These are phyloP conservation scores for Formica selysi DNA, from an alignment of 1,140 invertebrate species.

Conservation along the genomic window DNA sequence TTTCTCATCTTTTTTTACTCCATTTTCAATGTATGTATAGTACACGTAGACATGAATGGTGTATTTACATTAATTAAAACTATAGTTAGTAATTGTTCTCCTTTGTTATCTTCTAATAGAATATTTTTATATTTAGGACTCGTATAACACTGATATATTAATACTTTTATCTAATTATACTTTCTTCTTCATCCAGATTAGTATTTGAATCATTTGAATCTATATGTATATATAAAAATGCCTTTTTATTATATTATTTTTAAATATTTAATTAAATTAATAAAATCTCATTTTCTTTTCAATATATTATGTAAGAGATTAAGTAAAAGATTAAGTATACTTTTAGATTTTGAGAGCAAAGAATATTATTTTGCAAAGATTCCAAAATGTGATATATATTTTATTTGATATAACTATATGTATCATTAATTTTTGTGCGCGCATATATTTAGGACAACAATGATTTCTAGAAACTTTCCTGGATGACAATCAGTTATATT, in stretches of 20 bases:
- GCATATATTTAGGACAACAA: not conserved
- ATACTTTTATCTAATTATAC: not conserved
- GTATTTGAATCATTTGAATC: not conserved
- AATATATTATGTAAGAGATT: not conserved
- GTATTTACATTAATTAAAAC: not conserved
- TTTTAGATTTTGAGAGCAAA: not conserved
- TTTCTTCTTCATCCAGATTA: not conserved
- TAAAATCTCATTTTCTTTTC: not conserved
- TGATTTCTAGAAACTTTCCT: not conserved
- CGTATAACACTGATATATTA: not conserved
- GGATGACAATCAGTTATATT: slow-evolving; percentile 21
- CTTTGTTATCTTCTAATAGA: not conserved
- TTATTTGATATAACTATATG: not conserved
- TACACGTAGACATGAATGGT: too few relatives aligned
- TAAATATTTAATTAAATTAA: slow-evolving; percentile 1
- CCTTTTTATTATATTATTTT: too few relatives aligned
- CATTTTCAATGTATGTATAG: too few relatives aligned
- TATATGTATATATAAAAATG: too few relatives aligned
- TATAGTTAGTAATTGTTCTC: not conserved
- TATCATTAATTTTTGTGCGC: not conserved
- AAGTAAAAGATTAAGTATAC: not conserved
- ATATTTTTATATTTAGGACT: not conserved
- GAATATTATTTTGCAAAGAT: not conserved
- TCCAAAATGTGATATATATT: not conserved
- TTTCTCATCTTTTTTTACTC: too few relatives aligned